A percentile compares a stretch with the other conserved stretches of the same genome.
Conservation (phyloP, 2,113 vertebrate species). For the Gallinago jamesoni region DNA sequence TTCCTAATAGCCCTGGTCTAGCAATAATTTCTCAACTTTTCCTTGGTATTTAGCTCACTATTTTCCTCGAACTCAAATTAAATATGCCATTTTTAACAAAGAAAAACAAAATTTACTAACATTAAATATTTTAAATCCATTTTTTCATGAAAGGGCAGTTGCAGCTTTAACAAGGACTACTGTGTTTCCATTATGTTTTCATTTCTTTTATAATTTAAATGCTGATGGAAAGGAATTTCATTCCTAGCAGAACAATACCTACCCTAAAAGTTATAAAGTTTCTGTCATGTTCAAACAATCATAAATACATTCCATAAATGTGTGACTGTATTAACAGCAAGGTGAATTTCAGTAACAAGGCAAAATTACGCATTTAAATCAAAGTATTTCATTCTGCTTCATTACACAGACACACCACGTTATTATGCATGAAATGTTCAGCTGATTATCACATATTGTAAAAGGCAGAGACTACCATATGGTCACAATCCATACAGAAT, state of each 20-base stretch:
- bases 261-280: neutral
- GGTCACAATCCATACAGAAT: neutral
- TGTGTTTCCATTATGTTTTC: neutral
- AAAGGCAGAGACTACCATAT: neutral
- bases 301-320: neutral
- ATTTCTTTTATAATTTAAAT: neutral
- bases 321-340: neutral
- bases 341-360: neutral
- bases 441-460: neutral
- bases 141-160: neutral
- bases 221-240: neutral
- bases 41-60: neutral
- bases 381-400: neutral
- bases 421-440: neutral
- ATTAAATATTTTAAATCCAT: neutral
- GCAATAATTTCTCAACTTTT: neutral
- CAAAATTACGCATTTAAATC: constrained; percentile 1
- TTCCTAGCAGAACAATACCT: neutral
- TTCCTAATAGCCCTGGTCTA: neutral
- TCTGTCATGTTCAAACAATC: neutral
- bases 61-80: neutral
- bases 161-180: neutral
- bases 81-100: neutral
- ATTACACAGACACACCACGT: neutral
- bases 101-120: neutral